Conservation (phyloP, 2,113 vertebrate species). For the Catharus fuscescens region DNA sequence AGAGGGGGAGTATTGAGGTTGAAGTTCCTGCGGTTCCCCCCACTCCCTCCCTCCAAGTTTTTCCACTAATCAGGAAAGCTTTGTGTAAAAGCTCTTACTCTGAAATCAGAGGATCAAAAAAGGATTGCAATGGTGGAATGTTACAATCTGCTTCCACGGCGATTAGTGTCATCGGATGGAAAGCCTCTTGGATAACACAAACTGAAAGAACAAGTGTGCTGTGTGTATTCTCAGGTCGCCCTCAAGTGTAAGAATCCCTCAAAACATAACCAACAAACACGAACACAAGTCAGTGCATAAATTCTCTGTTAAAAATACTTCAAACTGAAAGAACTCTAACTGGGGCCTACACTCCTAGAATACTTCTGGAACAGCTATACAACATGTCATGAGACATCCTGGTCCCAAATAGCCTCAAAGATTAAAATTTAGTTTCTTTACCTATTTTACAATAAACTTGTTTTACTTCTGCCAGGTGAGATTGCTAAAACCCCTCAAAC, state of each 20-base stretch:
- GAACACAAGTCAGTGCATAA: constrained; percentile 54
- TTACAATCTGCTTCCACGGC: constrained; percentile 66
- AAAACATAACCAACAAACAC: not conserved
- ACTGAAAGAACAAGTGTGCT: constrained; percentile 65
- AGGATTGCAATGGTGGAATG: constrained; percentile 61
- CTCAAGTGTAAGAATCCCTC: constrained; percentile 64
- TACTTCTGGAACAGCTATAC: constrained; percentile 12
- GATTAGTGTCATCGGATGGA: constrained; percentile 43
- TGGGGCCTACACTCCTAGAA: constrained; percentile 23
- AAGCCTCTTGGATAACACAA: constrained; percentile 70
- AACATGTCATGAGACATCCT: constrained; percentile 28
- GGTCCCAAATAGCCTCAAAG: constrained; percentile 45
- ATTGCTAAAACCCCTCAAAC: constrained; percentile 45
- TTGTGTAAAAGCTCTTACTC: constrained; percentile 58
- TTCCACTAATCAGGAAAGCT: constrained; percentile 67
- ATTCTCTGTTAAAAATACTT: constrained; percentile 50
- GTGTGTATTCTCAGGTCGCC: constrained; percentile 40
- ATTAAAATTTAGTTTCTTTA: constrained; percentile 31
- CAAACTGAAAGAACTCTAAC: not conserved
- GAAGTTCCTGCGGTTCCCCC: not conserved
- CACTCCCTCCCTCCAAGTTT: not conserved
- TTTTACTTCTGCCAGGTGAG: constrained; percentile 31
- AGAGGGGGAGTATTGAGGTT: not conserved
- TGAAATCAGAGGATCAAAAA: constrained; percentile 65
- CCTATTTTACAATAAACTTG: constrained; percentile 25